A percentile compares a stretch with the other conserved stretches of the same genome.
Conservation (phyloP, 2,888 invertebrate genomes). For the Tuberolachnus salignus region DNA sequence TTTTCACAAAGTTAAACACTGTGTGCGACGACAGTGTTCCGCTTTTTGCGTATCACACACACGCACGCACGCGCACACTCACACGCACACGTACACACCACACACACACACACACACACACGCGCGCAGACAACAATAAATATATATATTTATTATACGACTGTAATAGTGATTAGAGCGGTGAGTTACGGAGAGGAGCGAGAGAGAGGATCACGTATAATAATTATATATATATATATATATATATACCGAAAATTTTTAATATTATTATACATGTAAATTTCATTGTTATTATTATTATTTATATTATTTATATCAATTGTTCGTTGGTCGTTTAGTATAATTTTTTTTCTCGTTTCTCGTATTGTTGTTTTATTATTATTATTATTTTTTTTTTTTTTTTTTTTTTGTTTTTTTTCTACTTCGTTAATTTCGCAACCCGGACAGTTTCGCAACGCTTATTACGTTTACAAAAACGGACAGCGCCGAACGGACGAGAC, state of each 20-base stretch:
- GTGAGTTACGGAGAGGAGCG: no score
- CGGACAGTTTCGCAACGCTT: no score
- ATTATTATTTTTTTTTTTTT: slow-evolving; percentile 1
- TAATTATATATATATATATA: no score
- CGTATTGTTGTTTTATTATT: background rate
- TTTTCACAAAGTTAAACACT: slow-evolving; percentile 37
- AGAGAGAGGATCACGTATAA: slow-evolving; percentile 2
- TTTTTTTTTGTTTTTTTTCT: background rate
- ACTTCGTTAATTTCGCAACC: background rate
- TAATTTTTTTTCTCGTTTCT: background rate
- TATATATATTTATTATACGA: slow-evolving; percentile 1
- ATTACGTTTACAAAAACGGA: slow-evolving; percentile 13
- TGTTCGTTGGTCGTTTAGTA: background rate
- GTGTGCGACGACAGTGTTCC: slow-evolving; percentile 27
- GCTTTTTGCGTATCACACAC: slow-evolving; percentile 37
- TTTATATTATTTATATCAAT: background rate
- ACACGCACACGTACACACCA: background rate
- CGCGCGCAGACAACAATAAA: background rate
- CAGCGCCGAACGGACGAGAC: background rate
- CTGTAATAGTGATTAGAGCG: slow-evolving; percentile 32
- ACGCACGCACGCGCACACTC: background rate
- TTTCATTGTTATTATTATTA: background rate
- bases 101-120: background rate
- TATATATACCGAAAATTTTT: background rate
- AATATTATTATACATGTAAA: background rate